Percentiles rank a stretch among this genome's conserved stretches.
phyloP scores from a whole-genome alignment of 2,113 vertebrate species.

The Cathartes aura region DNA sequence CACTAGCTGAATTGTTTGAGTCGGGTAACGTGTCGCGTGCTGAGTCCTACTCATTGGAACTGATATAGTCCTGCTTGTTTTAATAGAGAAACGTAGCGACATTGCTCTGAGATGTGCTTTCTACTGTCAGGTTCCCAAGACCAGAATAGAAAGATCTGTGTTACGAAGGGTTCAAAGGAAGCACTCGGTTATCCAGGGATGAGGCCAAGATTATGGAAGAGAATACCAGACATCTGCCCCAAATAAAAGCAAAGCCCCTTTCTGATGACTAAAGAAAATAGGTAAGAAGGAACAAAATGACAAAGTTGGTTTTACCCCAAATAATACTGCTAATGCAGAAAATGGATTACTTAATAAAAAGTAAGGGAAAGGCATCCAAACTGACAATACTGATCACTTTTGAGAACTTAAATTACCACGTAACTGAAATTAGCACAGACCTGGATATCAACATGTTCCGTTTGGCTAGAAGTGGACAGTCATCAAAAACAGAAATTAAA shows the following conservation, averaged over 20 bases:
- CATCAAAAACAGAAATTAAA: neutral
- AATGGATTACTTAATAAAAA: neutral
- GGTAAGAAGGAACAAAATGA: neutral
- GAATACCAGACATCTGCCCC: neutral
- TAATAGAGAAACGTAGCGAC: neutral
- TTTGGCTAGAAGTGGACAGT: neutral
- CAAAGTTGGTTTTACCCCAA: neutral
- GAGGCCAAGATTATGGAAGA: neutral
- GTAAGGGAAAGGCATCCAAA: neutral
- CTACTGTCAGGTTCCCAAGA: neutral
- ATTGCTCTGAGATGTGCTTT: neutral
- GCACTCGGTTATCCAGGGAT: neutral
- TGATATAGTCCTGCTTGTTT: neutral
- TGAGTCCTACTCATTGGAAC: neutral
- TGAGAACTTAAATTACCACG: neutral
- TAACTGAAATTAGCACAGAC: neutral
- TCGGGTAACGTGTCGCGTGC: neutral
- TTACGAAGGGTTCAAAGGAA: neutral
- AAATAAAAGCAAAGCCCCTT: neutral
- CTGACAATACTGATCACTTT: neutral
- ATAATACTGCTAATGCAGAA: neutral
- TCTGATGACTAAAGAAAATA: neutral
- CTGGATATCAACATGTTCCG: neutral
- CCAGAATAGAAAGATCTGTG: rapidly evolving
- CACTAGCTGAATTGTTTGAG: neutral